phyloP scores from a whole-genome alignment of 1,140 invertebrate genomes.

The Gonatopus flavifemur region DNA sequence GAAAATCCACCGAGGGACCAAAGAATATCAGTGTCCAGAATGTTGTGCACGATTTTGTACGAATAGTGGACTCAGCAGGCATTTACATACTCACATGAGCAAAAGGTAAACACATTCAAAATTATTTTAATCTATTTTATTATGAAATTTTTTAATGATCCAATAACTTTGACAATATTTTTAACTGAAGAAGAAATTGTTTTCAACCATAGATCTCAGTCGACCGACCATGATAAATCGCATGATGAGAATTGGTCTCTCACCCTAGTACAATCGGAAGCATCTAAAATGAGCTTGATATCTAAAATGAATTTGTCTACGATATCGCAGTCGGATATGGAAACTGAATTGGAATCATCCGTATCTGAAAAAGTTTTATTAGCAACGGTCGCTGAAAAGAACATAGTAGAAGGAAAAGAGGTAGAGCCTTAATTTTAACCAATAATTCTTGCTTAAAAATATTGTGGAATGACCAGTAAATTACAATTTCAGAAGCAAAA shows the following conservation, averaged over 20 bases:
- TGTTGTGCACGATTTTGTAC: slow-evolving; percentile 58
- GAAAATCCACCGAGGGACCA: slow-evolving; percentile 55
- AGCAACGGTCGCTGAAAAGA: slow-evolving; percentile 49
- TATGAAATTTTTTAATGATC: no score
- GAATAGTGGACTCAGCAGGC: slow-evolving; percentile 49
- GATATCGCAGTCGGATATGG: slow-evolving; percentile 1
- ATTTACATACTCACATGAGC: slow-evolving; percentile 50
- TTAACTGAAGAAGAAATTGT: not conserved
- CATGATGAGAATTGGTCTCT: no score
- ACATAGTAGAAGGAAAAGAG: slow-evolving; percentile 33
- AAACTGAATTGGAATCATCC: slow-evolving; percentile 30
- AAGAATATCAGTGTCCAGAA: slow-evolving; percentile 49
- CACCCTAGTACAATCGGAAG: no score
- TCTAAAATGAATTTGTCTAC: no score
- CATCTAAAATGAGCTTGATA: no score
- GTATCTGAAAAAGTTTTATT: slow-evolving; percentile 61
- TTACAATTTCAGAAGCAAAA: slow-evolving; percentile 12
- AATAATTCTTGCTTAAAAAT: not conserved
- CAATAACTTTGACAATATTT: not conserved
- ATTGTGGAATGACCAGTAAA: not conserved
- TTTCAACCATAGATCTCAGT: no score
- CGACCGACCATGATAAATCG: not conserved
- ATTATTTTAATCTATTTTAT: no score
- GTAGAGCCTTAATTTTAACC: no score
- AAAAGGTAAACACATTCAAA: slow-evolving; percentile 42